Evolutionary conservation across 2,888 invertebrate genomes (phyloP).

Genomic region (Tachina fera): DNA sequence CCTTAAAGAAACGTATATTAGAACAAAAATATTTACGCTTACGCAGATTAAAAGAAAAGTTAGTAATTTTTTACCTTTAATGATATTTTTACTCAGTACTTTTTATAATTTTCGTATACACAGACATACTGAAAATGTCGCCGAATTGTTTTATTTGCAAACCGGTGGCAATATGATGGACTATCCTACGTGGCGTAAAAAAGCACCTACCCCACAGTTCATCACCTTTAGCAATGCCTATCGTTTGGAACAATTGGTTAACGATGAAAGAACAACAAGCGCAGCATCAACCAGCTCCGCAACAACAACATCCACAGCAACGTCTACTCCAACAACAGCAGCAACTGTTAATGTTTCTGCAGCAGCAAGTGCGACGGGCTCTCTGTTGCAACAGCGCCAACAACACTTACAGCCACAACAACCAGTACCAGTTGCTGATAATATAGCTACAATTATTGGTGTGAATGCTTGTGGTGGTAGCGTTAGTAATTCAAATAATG

Average conservation of each 20-base stretch:
- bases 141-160: conserved; percentile 94
- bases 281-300: conserved; percentile 67
- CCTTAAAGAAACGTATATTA: conserved; percentile 87
- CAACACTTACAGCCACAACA: conserved; percentile 69
- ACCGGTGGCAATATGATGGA: conserved; percentile 95
- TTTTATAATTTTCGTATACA: conserved; percentile 29
- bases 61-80: conserved; percentile 54
- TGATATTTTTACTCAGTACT: not conserved
- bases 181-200: conserved; percentile 92
- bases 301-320: conserved; percentile 61
- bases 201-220: conserved; percentile 90
- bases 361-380: conserved; percentile 64
- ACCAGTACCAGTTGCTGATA: conserved; percentile 73
- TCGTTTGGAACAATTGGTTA: conserved; percentile 86
- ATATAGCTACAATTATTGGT: conserved; percentile 74
- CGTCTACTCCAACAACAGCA: conserved; percentile 39
- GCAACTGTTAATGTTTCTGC: conserved; percentile 76
- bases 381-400: conserved; percentile 70
- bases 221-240: conserved; percentile 90
- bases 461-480: conserved; percentile 64
- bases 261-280: conserved; percentile 78
- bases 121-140: conserved; percentile 89
- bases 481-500: conserved; percentile 44
- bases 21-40: conserved; percentile 89
- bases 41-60: conserved; percentile 88